Percentiles rank a stretch among this genome's conserved stretches.
Conservation (phyloP, 2,797 vertebrate species). For the Argentina silus region DNA sequence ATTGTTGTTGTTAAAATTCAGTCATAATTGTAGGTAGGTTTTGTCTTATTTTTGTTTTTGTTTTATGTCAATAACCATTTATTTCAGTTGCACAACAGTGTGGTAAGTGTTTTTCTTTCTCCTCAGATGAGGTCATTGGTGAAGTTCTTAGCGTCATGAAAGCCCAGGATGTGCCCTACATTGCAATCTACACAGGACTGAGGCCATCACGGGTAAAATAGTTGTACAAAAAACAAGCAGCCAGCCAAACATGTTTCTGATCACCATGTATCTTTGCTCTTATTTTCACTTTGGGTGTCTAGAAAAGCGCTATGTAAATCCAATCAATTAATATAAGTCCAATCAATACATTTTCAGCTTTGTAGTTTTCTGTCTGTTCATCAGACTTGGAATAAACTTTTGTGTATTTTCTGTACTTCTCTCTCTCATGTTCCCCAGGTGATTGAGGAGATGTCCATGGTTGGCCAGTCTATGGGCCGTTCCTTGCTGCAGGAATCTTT, state of each 20-base stretch:
- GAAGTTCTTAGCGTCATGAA: constrained; percentile 79
- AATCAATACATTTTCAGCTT: not conserved
- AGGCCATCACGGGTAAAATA: constrained; percentile 83
- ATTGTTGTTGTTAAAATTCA: not conserved
- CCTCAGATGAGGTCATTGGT: constrained; percentile 84
- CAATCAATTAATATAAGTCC: not conserved
- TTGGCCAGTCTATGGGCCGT: constrained; percentile 67
- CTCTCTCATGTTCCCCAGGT: constrained; percentile 55
- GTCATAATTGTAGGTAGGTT: not conserved
- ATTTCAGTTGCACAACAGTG: too few species aligned
- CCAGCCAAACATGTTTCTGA: not conserved
- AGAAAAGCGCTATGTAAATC: too few species aligned
- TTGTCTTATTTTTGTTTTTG: not conserved
- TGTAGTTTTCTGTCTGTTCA: too few species aligned
- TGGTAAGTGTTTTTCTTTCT: constrained; percentile 9
- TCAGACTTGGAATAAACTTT: not conserved
- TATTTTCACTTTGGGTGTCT: too few species aligned
- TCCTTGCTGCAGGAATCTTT: constrained; percentile 75
- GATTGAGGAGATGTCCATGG: constrained; percentile 49
- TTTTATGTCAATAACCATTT: constrained; percentile 9
- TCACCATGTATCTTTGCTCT: not conserved
- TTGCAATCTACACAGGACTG: constrained; percentile 84
- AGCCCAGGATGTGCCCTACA: constrained; percentile 78
- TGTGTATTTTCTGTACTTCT: not conserved
- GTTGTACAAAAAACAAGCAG: not conserved